phyloP scores from a whole-genome alignment of 2,113 vertebrate genomes.

The Callospermophilus lateralis region DNA sequence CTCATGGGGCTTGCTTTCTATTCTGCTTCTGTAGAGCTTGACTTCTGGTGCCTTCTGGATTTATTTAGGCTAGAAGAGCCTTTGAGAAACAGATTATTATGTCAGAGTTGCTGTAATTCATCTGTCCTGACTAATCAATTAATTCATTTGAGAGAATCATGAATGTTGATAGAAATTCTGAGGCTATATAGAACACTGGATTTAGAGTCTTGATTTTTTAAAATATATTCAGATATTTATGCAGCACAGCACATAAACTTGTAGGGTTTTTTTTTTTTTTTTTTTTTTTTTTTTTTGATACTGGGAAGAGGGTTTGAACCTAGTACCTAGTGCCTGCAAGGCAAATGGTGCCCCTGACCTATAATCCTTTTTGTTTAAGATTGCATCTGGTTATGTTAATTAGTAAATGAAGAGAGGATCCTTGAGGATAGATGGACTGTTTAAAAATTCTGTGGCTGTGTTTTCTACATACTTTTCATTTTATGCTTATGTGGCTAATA shows the following conservation, averaged over 20 bases:
- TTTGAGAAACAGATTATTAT: conserved; percentile 41
- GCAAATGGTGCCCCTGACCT: not conserved
- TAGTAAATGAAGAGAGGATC: not conserved
- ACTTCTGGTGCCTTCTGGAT: conserved; percentile 10
- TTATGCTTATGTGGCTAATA: conserved; percentile 3
- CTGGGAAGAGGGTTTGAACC: no score
- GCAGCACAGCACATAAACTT: not conserved
- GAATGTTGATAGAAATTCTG: conserved; percentile 22
- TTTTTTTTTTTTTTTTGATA: no score
- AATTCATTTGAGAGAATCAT: conserved; percentile 37
- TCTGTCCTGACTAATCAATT: conserved; percentile 26
- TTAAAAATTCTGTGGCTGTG: not conserved
- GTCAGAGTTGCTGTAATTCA: not conserved
- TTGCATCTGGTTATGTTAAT: conserved; percentile 35
- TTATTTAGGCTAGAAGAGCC: conserved; percentile 23
- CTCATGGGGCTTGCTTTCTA: conserved; percentile 29
- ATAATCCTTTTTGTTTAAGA: not conserved
- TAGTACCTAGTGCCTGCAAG: no score
- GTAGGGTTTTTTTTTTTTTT: not conserved
- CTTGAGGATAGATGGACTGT: not conserved
- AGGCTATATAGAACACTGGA: not conserved
- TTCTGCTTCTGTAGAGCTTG: conserved; percentile 22
- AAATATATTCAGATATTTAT: not conserved
- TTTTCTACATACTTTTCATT: conserved; percentile 12
- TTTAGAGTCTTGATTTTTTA: conserved; percentile 45